Conservation (phyloP, 1,140 invertebrate genomes). For the Spodoptera litura region DNA sequence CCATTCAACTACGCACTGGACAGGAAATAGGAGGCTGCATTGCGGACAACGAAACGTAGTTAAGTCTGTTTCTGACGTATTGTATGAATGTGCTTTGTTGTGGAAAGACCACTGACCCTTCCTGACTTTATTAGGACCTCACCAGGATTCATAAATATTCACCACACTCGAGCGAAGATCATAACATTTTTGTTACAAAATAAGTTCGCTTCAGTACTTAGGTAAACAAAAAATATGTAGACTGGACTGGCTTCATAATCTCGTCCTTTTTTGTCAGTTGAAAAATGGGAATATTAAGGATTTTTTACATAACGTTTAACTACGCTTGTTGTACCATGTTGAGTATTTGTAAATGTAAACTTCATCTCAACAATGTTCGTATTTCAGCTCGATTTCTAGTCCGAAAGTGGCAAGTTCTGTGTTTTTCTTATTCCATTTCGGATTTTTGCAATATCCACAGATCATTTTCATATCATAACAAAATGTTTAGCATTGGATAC, state of each 20-base stretch:
- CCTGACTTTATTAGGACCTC: constrained; percentile 17
- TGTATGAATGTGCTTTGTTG: constrained; percentile 36
- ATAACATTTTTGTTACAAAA: constrained; percentile 8
- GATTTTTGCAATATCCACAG: too few species aligned
- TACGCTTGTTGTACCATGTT: not conserved
- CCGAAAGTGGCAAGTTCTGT: too few species aligned
- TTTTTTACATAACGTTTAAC: not conserved
- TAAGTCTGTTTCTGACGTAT: constrained; percentile 36
- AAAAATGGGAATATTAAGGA: not conserved
- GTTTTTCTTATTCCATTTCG: too few species aligned
- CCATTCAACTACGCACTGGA: not conserved
- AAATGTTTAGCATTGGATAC: too few species aligned
- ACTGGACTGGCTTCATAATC: too few species aligned
- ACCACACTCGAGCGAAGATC: not conserved
- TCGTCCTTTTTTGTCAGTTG: too few species aligned
- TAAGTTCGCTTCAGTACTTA: not conserved
- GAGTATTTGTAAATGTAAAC: too few species aligned
- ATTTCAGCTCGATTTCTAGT: too few species aligned
- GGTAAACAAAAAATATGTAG: not conserved
- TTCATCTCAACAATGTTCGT: too few species aligned
- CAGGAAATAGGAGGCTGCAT: constrained; percentile 5
- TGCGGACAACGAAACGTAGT: constrained; percentile 34
- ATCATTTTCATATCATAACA: too few species aligned
- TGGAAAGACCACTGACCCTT: constrained; percentile 31
- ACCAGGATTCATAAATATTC: constrained; percentile 7